Evolutionary conservation across 2,888 invertebrate species (phyloP), one percentile per base, ranked within the genome.

Genomic region (Leucoma salicis): DNA sequence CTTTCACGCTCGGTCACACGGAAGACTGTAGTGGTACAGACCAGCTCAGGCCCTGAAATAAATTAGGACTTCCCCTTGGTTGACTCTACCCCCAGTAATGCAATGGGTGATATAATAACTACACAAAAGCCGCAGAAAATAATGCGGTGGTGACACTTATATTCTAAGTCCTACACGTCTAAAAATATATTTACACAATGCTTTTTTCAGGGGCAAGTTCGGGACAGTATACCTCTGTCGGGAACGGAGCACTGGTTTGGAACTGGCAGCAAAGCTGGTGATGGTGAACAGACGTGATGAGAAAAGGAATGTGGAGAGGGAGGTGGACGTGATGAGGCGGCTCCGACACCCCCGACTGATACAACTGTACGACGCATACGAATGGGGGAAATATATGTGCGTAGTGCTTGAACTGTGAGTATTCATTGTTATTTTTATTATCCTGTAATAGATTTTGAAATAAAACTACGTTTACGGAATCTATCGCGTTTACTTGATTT

Each of bases 341-440:
- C 92, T 99, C 41, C 95, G 98, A 68, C 99, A 99, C 90, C 98
- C 98, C 18, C 90, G 98, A 53, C 94, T 99, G 35, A 96, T 99
- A 66, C 99, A 99, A 82, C 92, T 99, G 31, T 99, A 98, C 82
- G 99, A 99, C 72, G 98, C 99, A 8, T 99, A 97, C 82, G 98
- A 98, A 83, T 95, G 94, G 86, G 94, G 95, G 63, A 96, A 96
- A 85, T 95, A 96, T 74, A 98, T 99, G 94, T 97, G 98, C 86
- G 96, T 99, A 66, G 95, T 99, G 57, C 92, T 99, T 54, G 99
- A 99, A 92, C 91, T 99, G 99, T 99, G 91, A 95, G 97, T 94
- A 74, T 29, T 10, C 10, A n/a, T 27, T 29, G 8, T n/a, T 14
- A 5, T n/a, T n/a, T n/a, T n/a, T n/a, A n/a, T 18, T 18, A 18